Evolutionary conservation across 1,140 invertebrate species (phyloP).

Genomic region (Oncopodura yosiiana): DNA sequence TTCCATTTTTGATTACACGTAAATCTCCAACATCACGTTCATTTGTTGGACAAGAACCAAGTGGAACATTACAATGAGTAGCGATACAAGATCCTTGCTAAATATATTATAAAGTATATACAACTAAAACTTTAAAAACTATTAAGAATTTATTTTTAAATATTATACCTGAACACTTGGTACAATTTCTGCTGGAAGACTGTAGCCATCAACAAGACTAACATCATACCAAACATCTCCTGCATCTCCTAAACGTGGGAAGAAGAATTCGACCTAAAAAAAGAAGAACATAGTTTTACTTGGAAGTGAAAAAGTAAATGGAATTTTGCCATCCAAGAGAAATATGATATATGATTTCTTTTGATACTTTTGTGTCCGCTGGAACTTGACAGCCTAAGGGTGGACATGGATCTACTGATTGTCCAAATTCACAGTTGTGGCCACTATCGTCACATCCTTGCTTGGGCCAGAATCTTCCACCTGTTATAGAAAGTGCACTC

Average conservation of each 20-base stretch:
- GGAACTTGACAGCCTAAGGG: conserved; percentile 28
- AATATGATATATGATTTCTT: too few relatives aligned
- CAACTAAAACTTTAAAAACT: conserved; percentile 2
- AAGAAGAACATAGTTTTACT: too few relatives aligned
- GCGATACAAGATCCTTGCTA: conserved; percentile 21
- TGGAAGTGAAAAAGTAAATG: too few relatives aligned
- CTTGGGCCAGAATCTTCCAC: conserved; percentile 34
- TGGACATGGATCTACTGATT: conserved; percentile 18
- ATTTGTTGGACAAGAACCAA: conserved; percentile 17
- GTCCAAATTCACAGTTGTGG: conserved; percentile 29
- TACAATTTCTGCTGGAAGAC: conserved; percentile 26
- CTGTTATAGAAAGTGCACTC: too few relatives aligned
- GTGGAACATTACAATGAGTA: conserved; percentile 13
- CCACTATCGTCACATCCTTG: conserved; percentile 27
- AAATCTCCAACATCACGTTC: conserved; percentile 27
- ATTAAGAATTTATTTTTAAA: too few relatives aligned
- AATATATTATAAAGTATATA: background rate
- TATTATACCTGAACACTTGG: conserved; percentile 19
- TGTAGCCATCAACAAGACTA: conserved; percentile 33
- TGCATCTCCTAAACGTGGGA: background rate
- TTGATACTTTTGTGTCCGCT: conserved; percentile 31
- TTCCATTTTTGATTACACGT: conserved; percentile 24
- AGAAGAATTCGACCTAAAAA: conserved; percentile 33
- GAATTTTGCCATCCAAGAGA: too few relatives aligned
- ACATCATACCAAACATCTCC: conserved; percentile 31